Evolutionary conservation across 2,888 invertebrate genomes (phyloP).

Genomic region (Stenolophus ochropezus): DNA sequence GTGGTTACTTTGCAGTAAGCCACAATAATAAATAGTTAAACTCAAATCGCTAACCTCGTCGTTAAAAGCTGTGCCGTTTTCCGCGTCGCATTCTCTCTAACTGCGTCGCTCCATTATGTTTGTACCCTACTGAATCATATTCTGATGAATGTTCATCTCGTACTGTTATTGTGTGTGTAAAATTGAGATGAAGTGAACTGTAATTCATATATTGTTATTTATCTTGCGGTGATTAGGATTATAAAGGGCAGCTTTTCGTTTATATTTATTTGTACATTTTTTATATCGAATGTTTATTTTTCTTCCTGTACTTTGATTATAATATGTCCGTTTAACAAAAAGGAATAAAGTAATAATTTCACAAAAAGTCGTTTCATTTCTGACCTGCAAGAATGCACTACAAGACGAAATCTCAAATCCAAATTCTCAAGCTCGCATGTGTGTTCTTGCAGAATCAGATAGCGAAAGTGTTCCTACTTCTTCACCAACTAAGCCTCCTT

Average conservation of each 20-base stretch:
- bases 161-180: constrained; percentile 59
- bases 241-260: constrained; percentile 57
- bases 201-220: constrained; percentile 59
- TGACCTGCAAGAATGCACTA: constrained; percentile 73
- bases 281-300: constrained; percentile 64
- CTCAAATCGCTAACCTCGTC: too few relatives aligned
- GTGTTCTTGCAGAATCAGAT: constrained; percentile 87
- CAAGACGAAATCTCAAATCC: constrained; percentile 58
- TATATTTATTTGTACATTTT: constrained; percentile 59
- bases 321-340: constrained; percentile 59
- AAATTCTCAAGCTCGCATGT: constrained; percentile 67
- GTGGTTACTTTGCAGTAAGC: too few relatives aligned
- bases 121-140: constrained; percentile 41
- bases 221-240: constrained; percentile 59
- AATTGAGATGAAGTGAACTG: constrained; percentile 56
- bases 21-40: too few relatives aligned
- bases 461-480: constrained; percentile 82
- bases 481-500: constrained; percentile 76
- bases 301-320: constrained; percentile 63
- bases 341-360: constrained; percentile 59
- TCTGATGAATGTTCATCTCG: constrained; percentile 57
- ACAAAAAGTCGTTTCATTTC: constrained; percentile 51
- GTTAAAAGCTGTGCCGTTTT: too few relatives aligned
- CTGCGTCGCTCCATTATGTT: too few relatives aligned
- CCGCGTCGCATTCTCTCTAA: too few relatives aligned